These are phyloP conservation scores for Stylophora pistillata DNA, from an alignment of 64 coral and sea anemone species.

Conservation along the genomic window DNA sequence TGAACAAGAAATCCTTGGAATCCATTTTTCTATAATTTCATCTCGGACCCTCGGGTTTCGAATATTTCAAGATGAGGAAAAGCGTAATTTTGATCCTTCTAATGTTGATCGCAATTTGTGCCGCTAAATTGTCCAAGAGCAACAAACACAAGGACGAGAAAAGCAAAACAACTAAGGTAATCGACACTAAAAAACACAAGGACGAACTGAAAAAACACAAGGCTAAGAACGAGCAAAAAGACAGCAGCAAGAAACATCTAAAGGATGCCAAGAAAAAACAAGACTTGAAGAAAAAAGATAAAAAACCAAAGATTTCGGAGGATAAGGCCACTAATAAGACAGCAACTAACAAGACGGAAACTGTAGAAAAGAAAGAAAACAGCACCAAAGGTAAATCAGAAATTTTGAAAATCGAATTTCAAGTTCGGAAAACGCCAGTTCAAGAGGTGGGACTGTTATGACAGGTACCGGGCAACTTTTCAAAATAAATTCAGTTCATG, in stretches of 20 bases:
- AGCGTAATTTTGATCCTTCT: slow-evolving; percentile 19
- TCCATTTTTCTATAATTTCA: too few species aligned
- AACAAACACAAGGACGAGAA: not conserved
- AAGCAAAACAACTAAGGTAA: slow-evolving; percentile 12
- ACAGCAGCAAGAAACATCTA: not conserved
- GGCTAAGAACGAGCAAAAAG: not conserved
- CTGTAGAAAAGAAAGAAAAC: slow-evolving; percentile 24
- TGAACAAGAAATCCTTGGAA: not conserved
- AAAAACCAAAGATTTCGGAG: slow-evolving; percentile 6
- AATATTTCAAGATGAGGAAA: slow-evolving; percentile 27
- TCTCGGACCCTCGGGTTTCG: not conserved
- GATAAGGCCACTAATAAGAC: not conserved
- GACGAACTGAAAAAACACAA: not conserved
- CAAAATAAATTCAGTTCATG: slow-evolving; percentile 1
- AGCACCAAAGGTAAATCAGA: slow-evolving; percentile 23
- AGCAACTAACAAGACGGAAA: not conserved
- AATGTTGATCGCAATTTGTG: slow-evolving; percentile 40
- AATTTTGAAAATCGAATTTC: not conserved
- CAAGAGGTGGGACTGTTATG: not conserved
- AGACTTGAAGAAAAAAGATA: slow-evolving; percentile 26
- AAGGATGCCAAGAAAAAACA: slow-evolving; percentile 3
- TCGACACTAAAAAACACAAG: slow-evolving; percentile 31
- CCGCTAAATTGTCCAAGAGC: slow-evolving; percentile 51
- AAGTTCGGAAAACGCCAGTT: not conserved
- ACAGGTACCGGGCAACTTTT: slow-evolving; percentile 2